Percentiles rank a stretch among this genome's conserved stretches.
Evolutionary conservation across 2,888 invertebrate species (phyloP).

Genomic region (Willowsia nigromaculata): DNA sequence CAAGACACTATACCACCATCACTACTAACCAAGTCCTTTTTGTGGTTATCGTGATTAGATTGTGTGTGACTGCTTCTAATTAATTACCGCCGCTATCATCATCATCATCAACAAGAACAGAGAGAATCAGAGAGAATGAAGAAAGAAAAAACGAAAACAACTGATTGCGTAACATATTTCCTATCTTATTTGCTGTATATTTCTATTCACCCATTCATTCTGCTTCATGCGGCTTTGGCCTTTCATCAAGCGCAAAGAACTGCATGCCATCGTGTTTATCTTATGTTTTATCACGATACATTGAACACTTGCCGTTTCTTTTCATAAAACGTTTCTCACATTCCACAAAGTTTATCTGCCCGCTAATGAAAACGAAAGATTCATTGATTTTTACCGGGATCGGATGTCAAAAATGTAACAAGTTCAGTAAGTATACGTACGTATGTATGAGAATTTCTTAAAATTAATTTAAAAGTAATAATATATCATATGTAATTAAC

Average conservation of each 20-base stretch:
- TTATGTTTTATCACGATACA: constrained; percentile 26
- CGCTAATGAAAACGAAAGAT: background rate
- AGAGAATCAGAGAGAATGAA: background rate
- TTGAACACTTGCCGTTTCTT: constrained; percentile 28
- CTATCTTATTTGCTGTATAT: background rate
- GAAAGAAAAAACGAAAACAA: constrained; percentile 6
- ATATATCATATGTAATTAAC: background rate
- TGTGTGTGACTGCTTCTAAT: constrained; percentile 64
- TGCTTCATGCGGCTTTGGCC: background rate
- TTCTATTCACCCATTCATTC: constrained; percentile 43
- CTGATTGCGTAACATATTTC: constrained; percentile 29
- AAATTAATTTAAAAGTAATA: constrained; percentile 14
- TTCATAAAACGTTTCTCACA: background rate
- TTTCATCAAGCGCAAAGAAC: background rate
- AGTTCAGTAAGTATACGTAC: constrained; percentile 17
- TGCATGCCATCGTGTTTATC: background rate
- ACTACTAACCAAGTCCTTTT: background rate
- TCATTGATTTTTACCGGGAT: constrained; percentile 40
- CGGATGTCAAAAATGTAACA: constrained; percentile 13
- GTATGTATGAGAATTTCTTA: constrained; percentile 26
- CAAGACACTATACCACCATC: background rate
- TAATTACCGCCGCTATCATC: constrained; percentile 55
- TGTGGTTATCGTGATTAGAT: constrained; percentile 46
- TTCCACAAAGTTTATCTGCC: background rate
- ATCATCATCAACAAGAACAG: background rate